Percentiles rank a stretch among this genome's conserved stretches.
These are phyloP conservation scores for Megastigmus dorsalis DNA, from an alignment of 2,888 invertebrate species.

Conservation along the genomic window DNA sequence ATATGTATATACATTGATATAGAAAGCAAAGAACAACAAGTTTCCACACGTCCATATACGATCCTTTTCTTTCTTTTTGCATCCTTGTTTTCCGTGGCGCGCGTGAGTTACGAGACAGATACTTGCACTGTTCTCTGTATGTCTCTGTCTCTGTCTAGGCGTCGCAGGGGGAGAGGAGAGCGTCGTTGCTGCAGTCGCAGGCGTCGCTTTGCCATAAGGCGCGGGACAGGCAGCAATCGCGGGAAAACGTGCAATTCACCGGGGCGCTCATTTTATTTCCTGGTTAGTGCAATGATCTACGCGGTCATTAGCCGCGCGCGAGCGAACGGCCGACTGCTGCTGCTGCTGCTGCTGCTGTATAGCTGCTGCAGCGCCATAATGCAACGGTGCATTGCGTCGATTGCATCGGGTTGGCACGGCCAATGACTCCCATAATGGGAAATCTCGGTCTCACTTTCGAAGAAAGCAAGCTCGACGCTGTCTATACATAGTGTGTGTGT, in stretches of 20 bases:
- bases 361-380: too few species aligned
- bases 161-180: slow-evolving; percentile 11
- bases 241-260: slow-evolving; percentile 70
- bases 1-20: not conserved
- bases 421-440: slow-evolving; percentile 43
- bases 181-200: too few species aligned
- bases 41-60: not conserved
- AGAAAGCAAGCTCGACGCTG: not conserved
- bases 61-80: slow-evolving; percentile 10
- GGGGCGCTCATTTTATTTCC: slow-evolving; percentile 67
- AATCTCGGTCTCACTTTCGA: slow-evolving; percentile 30
- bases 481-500: too few species aligned
- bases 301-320: slow-evolving; percentile 63
- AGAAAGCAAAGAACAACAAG: not conserved
- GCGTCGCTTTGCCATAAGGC: slow-evolving; percentile 25
- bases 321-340: too few species aligned
- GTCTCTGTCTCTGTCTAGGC: not conserved
- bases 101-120: not conserved
- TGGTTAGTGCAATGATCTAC: slow-evolving; percentile 70
- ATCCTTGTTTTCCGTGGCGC: not conserved
- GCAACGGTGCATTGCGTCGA: slow-evolving; percentile 47
- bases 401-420: slow-evolving; percentile 23
- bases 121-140: not conserved
- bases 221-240: slow-evolving; percentile 61
- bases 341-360: too few species aligned